Conservation (phyloP, 2,113 vertebrate genomes). For the Sturnus vulgaris region DNA sequence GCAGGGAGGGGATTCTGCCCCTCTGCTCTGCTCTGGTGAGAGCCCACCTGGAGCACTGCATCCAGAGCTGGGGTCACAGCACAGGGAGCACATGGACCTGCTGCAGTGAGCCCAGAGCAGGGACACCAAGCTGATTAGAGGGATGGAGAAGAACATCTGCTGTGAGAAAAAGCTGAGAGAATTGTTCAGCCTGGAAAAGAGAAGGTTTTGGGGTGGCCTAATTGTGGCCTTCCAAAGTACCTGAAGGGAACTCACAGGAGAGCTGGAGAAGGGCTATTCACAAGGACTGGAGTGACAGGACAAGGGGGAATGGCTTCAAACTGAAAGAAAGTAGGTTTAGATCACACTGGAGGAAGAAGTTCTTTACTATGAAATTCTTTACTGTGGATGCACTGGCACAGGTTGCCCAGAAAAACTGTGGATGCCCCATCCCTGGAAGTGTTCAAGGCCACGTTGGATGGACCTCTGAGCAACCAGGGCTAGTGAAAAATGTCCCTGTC, state of each 20-base stretch:
- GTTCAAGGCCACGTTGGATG: not conserved
- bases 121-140: fast-evolving
- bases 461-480: not conserved
- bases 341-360: not conserved
- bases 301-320: not conserved
- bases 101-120: fast-evolving
- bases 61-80: not conserved
- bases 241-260: not conserved
- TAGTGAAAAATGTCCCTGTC: not conserved
- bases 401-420: not conserved
- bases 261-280: not conserved
- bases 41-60: not conserved
- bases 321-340: not conserved
- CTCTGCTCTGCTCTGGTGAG: not conserved
- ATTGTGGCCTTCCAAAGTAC: not conserved
- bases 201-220: not conserved
- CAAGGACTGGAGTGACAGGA: not conserved
- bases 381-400: not conserved
- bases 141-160: not conserved
- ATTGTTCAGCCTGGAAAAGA: not conserved
- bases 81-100: fast-evolving
- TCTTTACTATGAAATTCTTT: not conserved
- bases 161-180: not conserved
- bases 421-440: not conserved
- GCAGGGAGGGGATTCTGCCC: not conserved